Percentiles rank a stretch among this genome's conserved stretches.
Evolutionary conservation across 2,113 vertebrate species (phyloP).

Genomic region (Passer domesticus): DNA sequence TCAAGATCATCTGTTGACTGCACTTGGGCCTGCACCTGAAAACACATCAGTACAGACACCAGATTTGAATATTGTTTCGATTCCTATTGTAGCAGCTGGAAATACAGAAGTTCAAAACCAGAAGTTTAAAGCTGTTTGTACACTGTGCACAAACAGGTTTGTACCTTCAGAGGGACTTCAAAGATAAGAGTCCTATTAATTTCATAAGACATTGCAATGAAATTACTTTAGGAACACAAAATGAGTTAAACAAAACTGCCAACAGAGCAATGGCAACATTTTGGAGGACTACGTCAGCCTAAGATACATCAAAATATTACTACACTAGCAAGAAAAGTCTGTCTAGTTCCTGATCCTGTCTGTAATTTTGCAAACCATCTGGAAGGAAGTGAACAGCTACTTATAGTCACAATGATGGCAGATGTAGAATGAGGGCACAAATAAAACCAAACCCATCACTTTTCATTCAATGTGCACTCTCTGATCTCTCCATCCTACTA

Average conservation of each 20-base stretch:
- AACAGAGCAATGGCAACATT: background rate
- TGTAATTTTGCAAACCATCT: background rate
- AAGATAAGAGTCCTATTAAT: background rate
- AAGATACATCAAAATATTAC: background rate
- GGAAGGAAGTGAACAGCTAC: background rate
- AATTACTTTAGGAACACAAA: background rate
- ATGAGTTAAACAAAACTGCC: background rate
- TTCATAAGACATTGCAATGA: background rate
- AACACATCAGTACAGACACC: background rate
- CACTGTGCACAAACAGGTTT: background rate
- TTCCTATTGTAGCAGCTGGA: background rate
- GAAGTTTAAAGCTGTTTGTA: background rate
- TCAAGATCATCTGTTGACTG: slow-evolving; percentile 73
- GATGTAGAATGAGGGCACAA: background rate
- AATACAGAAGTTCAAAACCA: background rate
- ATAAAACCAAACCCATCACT: background rate
- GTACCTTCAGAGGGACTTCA: background rate
- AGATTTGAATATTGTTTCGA: background rate
- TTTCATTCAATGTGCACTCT: background rate
- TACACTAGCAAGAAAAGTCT: background rate
- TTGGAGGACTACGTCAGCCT: background rate
- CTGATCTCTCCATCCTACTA: background rate
- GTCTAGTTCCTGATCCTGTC: background rate
- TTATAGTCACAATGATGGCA: background rate
- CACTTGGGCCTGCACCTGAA: slow-evolving; percentile 83